Evolutionary conservation across 2,113 vertebrate species (phyloP).

Genomic region (Falco punctatus): DNA sequence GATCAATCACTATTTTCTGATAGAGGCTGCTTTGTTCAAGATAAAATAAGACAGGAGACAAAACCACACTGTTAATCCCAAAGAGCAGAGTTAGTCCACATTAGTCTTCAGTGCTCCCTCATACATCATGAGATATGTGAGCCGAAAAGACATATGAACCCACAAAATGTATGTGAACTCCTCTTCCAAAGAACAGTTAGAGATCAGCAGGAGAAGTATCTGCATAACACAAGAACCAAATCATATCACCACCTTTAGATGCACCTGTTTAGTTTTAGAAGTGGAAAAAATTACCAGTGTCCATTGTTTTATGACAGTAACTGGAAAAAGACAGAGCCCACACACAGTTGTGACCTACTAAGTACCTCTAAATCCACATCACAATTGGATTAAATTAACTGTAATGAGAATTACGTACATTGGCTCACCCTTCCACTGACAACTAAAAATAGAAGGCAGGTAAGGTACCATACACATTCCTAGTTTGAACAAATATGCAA

Average conservation of each 20-base stretch:
- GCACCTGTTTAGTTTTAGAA: neutral
- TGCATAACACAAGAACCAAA: neutral
- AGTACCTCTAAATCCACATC: constrained; percentile 36
- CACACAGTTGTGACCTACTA: neutral
- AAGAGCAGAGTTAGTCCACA: neutral
- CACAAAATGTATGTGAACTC: neutral
- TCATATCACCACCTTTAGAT: neutral
- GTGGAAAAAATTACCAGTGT: neutral
- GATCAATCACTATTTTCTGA: neutral
- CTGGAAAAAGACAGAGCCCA: neutral
- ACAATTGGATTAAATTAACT: constrained; percentile 66
- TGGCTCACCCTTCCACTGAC: neutral
- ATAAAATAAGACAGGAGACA: neutral
- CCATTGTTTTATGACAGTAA: neutral
- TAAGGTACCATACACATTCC: neutral
- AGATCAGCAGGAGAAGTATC: neutral
- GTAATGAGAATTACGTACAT: constrained; percentile 29
- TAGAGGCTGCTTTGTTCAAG: neutral
- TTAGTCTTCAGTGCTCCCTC: neutral
- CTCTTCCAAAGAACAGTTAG: neutral
- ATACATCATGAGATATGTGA: neutral
- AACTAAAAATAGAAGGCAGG: constrained; percentile 35
- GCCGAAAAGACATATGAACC: neutral
- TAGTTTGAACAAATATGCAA: neutral
- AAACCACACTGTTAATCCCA: neutral